Evolutionary conservation across 2,888 invertebrate species (phyloP).

Genomic region (Deilephila porcellus): DNA sequence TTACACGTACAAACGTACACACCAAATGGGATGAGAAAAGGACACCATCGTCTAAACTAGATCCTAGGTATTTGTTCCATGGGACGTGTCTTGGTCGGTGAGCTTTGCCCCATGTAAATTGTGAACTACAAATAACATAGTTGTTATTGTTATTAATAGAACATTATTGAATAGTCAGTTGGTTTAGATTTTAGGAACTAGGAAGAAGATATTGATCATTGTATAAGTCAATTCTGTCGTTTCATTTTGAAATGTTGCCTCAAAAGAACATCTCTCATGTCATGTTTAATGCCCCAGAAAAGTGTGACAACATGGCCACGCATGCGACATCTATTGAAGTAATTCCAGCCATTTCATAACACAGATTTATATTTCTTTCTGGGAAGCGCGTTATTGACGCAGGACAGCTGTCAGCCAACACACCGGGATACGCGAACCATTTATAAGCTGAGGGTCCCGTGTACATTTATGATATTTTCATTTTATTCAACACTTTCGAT

Average conservation of each 20-base stretch:
- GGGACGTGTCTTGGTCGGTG: too few relatives aligned
- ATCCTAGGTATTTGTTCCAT: too few relatives aligned
- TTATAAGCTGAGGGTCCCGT: neutral
- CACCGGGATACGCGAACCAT: conserved; percentile 29
- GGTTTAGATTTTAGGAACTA: too few relatives aligned
- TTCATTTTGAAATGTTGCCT: neutral
- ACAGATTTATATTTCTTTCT: conserved; percentile 46
- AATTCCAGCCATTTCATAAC: conserved; percentile 32
- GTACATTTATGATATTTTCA: conserved; percentile 14
- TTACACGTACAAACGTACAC: too few relatives aligned
- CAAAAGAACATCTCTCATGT: neutral
- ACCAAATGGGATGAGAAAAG: too few relatives aligned
- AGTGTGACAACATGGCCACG: neutral
- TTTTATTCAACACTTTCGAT: conserved; percentile 16
- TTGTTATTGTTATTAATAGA: too few relatives aligned
- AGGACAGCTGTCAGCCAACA: conserved; percentile 39
- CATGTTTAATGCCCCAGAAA: neutral
- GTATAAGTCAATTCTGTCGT: neutral
- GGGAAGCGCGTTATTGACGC: conserved; percentile 54
- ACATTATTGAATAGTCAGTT: too few relatives aligned
- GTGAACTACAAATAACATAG: too few relatives aligned
- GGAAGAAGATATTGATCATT: neutral
- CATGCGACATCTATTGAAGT: conserved; percentile 9
- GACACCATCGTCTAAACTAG: too few relatives aligned
- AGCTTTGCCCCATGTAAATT: too few relatives aligned